Evolutionary conservation across 2,888 invertebrate species (phyloP).

Genomic region (Diadegma fenestrale): DNA sequence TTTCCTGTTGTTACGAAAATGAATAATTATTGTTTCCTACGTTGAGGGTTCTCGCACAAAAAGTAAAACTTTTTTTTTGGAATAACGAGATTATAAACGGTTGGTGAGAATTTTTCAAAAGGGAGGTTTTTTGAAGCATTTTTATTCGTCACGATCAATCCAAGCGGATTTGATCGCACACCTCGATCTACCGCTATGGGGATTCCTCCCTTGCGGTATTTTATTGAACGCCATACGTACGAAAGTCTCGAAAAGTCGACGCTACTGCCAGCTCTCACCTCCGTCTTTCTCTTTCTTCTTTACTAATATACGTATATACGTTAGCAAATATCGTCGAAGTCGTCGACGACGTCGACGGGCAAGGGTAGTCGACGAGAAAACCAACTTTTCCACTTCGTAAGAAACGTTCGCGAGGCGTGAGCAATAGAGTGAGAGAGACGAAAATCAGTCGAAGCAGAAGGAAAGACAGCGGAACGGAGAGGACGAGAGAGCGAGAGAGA

Average conservation of each 20-base stretch:
- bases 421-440: constrained; percentile 14
- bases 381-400: constrained; percentile 69
- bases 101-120: neutral
- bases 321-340: constrained; percentile 72
- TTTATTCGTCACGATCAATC: constrained; percentile 20
- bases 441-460: constrained; percentile 3
- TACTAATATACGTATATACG: constrained; percentile 41
- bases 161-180: constrained; percentile 31
- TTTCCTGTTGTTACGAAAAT: neutral
- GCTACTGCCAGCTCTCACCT: neutral
- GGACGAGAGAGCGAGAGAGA: neutral
- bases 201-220: constrained; percentile 34
- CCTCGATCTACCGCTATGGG: neutral
- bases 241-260: constrained; percentile 20
- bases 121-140: neutral
- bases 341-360: constrained; percentile 56
- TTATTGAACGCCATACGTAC: constrained; percentile 31
- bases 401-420: constrained; percentile 56
- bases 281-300: constrained; percentile 17
- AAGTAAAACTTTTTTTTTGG: neutral
- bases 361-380: constrained; percentile 67
- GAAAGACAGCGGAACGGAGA: neutral
- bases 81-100: neutral
- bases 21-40: neutral
- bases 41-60: neutral